Evolutionary conservation across 2,797 vertebrate genomes (phyloP), one percentile per base, ranked within the genome.

Genomic region (Rhyacichthys aspro): DNA sequence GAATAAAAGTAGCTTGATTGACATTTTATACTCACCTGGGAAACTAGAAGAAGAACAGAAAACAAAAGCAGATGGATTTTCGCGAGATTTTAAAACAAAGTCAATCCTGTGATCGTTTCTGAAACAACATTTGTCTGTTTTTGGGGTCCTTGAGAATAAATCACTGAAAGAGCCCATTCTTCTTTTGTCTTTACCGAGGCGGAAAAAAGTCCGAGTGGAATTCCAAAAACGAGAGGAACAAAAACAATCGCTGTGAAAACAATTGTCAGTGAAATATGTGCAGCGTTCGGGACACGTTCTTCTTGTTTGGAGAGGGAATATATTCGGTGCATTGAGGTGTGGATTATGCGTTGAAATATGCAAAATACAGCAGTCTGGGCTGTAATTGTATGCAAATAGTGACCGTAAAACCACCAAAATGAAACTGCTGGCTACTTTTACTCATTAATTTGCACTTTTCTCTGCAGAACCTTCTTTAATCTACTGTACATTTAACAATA

Each of bases 231-330:
- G 76, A 77, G 50, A 33, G 28, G 76, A 86, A 90, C 79, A 85
- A 87, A 74, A 86, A 90, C 79, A 85, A 87, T 79, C 23, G 71
- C 82, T 86, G 56, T 84, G 39, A 81, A 88, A 91, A 90, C 88
- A 88, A 61, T 79, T 77, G 72, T 80, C 76, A 72, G 55, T 77
- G 68, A 88, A 88, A 74, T 88, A 84, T 87, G 82, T 43, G 2
- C 23, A 23, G 56, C 73, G 67, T 63, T 63, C 55, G 45, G 65
- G 65, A 68, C 68, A 70, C 67, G 72, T 80, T 81, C 76, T 75
- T 84, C 81, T 74, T 89, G 88, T 88, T 90, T 74, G 87, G 84
- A 89, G 70, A 82, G 77, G 76, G 74, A 83, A 88, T 87, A 83
- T 78, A 82, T 77, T 84, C 62, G 72, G 79, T 86, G 79, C 79